Conservation (phyloP, 2,113 vertebrate genomes). For the Paedocypris sp. region DNA sequence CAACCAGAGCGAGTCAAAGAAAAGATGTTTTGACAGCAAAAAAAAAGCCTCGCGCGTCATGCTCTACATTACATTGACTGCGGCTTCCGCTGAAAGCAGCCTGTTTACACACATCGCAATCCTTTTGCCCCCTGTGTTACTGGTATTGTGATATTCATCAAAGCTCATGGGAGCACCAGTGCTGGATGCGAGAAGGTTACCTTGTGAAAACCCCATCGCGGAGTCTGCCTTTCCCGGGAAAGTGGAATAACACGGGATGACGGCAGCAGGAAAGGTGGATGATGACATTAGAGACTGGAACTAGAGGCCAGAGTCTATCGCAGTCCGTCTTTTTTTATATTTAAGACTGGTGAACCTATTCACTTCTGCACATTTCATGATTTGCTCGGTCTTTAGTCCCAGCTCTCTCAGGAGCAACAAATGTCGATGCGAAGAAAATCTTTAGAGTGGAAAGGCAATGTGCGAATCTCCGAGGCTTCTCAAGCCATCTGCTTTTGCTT, state of each 20-base stretch:
- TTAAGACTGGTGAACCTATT: background rate
- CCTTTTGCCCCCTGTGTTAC: conserved; percentile 11
- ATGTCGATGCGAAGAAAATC: background rate
- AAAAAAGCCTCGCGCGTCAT: conserved; percentile 5
- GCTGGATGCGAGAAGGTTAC: background rate
- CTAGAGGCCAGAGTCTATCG: background rate
- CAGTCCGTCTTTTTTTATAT: too few species aligned
- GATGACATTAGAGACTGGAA: conserved; percentile 10
- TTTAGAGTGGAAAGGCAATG: background rate
- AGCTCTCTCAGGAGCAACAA: background rate
- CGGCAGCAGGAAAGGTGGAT: conserved; percentile 10
- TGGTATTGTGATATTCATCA: conserved; percentile 14
- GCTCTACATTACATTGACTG: conserved; percentile 5
- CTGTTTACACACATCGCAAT: conserved; percentile 21
- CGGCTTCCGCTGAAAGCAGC: conserved; percentile 2
- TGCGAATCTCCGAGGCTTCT: background rate
- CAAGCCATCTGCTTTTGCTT: background rate
- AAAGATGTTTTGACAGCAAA: conserved; percentile 5
- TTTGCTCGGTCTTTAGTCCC: background rate
- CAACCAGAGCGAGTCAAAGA: conserved; percentile 13
- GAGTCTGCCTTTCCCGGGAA: conserved; percentile 13
- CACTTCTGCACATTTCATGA: background rate
- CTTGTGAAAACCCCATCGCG: background rate
- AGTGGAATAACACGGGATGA: background rate
- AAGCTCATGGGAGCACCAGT: background rate